phyloP scores from a whole-genome alignment of 64 coral and sea anemone genomes.

The Montipora cactus region DNA sequence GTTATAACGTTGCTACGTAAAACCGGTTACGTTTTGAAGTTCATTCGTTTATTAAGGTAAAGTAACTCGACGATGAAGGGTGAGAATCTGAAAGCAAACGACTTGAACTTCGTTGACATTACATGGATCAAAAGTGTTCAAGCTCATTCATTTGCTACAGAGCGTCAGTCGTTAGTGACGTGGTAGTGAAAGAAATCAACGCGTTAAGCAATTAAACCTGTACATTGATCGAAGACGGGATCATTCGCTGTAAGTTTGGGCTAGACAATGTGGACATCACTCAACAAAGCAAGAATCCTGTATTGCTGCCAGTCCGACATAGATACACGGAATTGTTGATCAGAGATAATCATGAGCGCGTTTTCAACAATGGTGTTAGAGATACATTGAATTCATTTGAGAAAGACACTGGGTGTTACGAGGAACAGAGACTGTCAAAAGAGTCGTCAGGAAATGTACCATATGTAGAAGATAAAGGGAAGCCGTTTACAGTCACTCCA shows the following conservation, averaged over 20 bases:
- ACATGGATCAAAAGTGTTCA: not conserved
- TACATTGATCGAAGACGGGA: conserved; percentile 4
- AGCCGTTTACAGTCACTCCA: not conserved
- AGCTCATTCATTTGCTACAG: not conserved
- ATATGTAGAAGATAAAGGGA: not conserved
- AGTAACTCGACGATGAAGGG: not conserved
- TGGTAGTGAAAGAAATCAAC: not conserved
- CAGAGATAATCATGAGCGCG: not conserved
- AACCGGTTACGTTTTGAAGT: too few species aligned
- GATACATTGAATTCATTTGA: not conserved
- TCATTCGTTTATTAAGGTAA: too few species aligned
- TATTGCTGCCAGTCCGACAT: not conserved
- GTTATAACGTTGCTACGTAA: too few species aligned
- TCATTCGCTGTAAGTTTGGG: conserved; percentile 35
- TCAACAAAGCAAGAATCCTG: conserved; percentile 31
- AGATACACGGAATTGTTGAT: not conserved
- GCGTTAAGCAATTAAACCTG: conserved; percentile 27
- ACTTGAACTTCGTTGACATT: not conserved
- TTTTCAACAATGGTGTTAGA: conserved; percentile 13
- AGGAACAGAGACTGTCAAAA: not conserved
- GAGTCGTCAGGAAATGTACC: not conserved
- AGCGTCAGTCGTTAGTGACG: not conserved
- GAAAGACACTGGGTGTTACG: not conserved
- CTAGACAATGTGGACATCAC: conserved; percentile 12
- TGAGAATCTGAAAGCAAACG: not conserved